Evolutionary conservation across 1,140 invertebrate genomes (phyloP).

Genomic region (Philopotamus ludificatus): DNA sequence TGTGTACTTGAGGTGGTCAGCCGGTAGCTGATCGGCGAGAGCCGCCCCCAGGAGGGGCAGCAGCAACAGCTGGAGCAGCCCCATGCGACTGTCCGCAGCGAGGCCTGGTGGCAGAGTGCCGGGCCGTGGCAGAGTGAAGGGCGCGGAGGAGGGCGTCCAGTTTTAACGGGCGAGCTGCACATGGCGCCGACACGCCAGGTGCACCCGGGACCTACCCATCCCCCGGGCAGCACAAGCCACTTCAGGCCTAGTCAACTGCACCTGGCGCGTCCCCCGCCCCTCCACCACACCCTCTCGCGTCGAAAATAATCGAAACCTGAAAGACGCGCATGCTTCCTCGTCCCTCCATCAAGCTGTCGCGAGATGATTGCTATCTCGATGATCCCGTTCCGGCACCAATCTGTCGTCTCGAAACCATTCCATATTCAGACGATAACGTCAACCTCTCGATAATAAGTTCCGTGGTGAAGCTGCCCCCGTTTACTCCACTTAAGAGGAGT

Average conservation of each 20-base stretch:
- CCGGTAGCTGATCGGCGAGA: background rate
- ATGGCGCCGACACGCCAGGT: constrained; percentile 23
- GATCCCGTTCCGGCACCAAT: background rate
- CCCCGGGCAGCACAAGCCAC: constrained; percentile 9
- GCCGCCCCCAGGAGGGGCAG: background rate
- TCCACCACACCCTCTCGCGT: background rate
- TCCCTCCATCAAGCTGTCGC: background rate
- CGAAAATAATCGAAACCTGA: background rate
- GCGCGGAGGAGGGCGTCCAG: constrained; percentile 2
- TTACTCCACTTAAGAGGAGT: no score
- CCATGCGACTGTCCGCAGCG: background rate
- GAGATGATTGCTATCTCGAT: background rate
- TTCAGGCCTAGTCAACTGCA: background rate
- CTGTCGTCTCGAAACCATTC: background rate
- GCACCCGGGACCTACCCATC: background rate
- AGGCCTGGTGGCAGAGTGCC: background rate
- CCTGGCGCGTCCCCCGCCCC: no score
- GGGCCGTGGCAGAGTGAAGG: constrained; percentile 8
- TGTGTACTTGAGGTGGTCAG: constrained; percentile 15
- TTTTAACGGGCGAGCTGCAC: constrained; percentile 14
- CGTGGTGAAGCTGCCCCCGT: no score
- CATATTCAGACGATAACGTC: no score
- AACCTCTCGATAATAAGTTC: no score
- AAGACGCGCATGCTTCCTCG: background rate
- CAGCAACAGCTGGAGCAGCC: background rate